Evolutionary conservation across 2,113 vertebrate genomes (phyloP).

Genomic region (Cynopterus brachyotis): DNA sequence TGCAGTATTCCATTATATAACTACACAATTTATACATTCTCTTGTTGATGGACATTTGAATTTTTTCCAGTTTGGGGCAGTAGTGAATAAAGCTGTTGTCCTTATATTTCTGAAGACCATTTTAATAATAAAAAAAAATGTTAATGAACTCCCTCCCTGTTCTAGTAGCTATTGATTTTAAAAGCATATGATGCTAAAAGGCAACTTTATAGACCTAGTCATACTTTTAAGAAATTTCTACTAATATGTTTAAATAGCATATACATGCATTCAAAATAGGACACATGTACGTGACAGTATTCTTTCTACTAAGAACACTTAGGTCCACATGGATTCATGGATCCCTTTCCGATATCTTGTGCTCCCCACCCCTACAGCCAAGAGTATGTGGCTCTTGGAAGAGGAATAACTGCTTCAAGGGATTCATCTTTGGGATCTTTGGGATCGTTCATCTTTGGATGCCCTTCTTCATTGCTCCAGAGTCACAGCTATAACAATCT

Average conservation of each 20-base stretch:
- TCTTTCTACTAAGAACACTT: background rate
- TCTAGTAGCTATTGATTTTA: background rate
- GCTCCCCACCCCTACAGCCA: accelerated
- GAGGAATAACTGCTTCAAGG: background rate
- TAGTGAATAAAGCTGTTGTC: background rate
- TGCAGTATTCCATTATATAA: background rate
- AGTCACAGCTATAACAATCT: background rate
- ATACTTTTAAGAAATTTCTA: background rate
- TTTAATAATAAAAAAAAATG: background rate
- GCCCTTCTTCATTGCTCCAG: background rate
- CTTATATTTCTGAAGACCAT: background rate
- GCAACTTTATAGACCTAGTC: background rate
- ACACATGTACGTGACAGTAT: background rate
- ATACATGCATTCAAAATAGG: background rate
- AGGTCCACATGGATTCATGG: background rate
- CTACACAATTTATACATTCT: background rate
- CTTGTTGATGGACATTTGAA: background rate
- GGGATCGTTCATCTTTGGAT: background rate
- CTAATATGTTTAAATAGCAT: background rate
- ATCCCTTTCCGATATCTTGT: background rate
- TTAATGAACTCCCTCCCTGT: background rate
- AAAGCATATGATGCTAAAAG: background rate
- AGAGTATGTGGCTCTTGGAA: background rate
- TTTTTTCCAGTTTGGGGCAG: background rate
- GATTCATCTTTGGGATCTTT: background rate